These are phyloP conservation scores for Climacteris rufus DNA, from an alignment of 2,113 vertebrate species.

Conservation along the genomic window DNA sequence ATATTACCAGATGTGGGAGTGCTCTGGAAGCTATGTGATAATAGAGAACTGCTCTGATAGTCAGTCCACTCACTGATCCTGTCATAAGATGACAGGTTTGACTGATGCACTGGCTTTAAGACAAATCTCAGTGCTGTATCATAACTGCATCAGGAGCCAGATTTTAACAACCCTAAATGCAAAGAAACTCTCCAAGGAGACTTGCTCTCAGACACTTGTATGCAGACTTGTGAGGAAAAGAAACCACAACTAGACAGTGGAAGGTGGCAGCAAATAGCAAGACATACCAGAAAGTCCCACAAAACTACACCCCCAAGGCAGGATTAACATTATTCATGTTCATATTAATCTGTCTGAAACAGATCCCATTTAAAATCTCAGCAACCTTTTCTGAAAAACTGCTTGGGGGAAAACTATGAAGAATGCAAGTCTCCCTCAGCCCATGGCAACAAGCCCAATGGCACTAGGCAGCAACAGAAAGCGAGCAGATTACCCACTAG, in stretches of 20 bases:
- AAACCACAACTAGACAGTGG: background rate
- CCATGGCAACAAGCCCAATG: constrained; percentile 53
- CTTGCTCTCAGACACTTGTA: background rate
- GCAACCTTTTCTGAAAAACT: constrained; percentile 20
- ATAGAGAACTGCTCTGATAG: background rate
- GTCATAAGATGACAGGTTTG: background rate
- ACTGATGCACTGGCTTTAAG: background rate
- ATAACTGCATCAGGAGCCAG: background rate
- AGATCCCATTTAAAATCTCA: background rate
- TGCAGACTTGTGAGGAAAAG: background rate
- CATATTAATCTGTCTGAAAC: constrained; percentile 33
- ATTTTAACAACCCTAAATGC: background rate
- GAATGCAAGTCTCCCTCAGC: constrained; percentile 40
- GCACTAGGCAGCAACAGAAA: constrained; percentile 50
- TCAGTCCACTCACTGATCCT: background rate
- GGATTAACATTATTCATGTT: constrained; percentile 1
- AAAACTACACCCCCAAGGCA: background rate
- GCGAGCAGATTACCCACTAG: constrained; percentile 37
- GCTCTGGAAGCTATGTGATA: background rate
- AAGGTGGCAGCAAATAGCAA: background rate
- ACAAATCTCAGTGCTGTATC: background rate
- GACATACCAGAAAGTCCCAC: background rate
- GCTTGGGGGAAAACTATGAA: constrained; percentile 24
- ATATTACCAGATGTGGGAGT: background rate
- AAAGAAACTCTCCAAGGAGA: background rate